Evolutionary conservation across 2,797 vertebrate species (phyloP), one percentile per base, ranked within the genome.

Genomic region (Leucoraja ocellata): DNA sequence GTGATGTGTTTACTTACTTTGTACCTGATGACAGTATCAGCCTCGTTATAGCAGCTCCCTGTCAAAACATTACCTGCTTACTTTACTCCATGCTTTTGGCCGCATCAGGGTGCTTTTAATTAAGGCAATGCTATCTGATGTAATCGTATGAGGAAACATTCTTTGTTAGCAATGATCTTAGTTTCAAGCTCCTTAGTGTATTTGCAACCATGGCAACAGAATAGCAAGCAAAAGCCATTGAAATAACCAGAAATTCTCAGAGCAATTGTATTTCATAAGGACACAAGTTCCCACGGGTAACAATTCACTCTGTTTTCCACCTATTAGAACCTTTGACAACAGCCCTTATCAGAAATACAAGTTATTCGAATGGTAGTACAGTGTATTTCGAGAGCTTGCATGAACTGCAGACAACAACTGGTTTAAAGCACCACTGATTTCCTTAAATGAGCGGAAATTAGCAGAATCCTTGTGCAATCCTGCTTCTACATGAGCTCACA

Each of bases 241-340:
- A 96, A 96, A 97, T 96, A 97, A 97, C 97, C 96, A 97, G 97
- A 97, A 96, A 97, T 96, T 96, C 96, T 97, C 96, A 97, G 96
- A 97, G 96, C 97, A 97, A 97, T 97, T 96, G 96, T 96, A 95
- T 96, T 97, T 96, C 96, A 95, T 93, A 96, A 97, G 97, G 96
- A 96, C 97, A 96, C 95, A 79, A 93, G 93, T 93, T 65, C 93
- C 79, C 76, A 68, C 8, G 79, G 76, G 93, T 74, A 28, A 39
- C 28, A 76, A 74, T 76, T 54, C 90, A 92, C 65, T 91, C 68
- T 92, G 18, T 92, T 74, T 21, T 32, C 71, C 39, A 54, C 25
- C 90, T 76, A 92, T 92, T 92, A 92, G 68, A 76, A 92, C 54
- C 71, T 74, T 76, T 76, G 46, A 92, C 73, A 92, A 92, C 90